Evolutionary conservation across 2,113 vertebrate genomes (phyloP).

Genomic region (Falcunculus frontatus): DNA sequence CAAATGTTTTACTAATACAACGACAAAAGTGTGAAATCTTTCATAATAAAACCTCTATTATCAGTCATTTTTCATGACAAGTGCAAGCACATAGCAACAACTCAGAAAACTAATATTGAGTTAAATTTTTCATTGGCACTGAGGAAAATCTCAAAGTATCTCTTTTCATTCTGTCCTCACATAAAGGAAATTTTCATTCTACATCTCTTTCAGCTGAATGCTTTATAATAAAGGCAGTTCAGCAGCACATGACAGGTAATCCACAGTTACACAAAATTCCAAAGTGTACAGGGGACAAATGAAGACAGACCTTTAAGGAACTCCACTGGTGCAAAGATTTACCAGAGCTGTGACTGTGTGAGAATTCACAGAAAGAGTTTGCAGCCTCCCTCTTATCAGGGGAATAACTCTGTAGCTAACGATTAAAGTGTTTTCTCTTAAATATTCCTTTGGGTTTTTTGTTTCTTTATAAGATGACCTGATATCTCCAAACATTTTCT

Average conservation of each 20-base stretch:
- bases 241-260: not conserved
- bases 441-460: not conserved
- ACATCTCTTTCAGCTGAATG: conserved; percentile 6
- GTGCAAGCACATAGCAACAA: not conserved
- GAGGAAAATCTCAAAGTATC: not conserved
- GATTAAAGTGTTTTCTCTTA: conserved; percentile 2
- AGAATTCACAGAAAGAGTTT: not conserved
- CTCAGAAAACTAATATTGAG: conserved; percentile 8
- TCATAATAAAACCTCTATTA: not conserved
- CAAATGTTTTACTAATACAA: not conserved
- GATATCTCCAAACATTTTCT: not conserved
- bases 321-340: not conserved
- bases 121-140: not conserved
- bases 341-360: not conserved
- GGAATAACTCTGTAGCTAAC: not conserved
- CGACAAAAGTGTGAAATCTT: not conserved
- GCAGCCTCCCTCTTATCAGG: not conserved
- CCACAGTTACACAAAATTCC: not conserved
- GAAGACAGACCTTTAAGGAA: not conserved
- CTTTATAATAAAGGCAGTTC: not conserved
- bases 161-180: not conserved
- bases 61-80: not conserved
- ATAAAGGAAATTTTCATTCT: not conserved
- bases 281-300: not conserved
- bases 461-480: not conserved